Base-by-base conservation (phyloP, 2,797 vertebrate species). In the Callimico goeldii region DNA sequence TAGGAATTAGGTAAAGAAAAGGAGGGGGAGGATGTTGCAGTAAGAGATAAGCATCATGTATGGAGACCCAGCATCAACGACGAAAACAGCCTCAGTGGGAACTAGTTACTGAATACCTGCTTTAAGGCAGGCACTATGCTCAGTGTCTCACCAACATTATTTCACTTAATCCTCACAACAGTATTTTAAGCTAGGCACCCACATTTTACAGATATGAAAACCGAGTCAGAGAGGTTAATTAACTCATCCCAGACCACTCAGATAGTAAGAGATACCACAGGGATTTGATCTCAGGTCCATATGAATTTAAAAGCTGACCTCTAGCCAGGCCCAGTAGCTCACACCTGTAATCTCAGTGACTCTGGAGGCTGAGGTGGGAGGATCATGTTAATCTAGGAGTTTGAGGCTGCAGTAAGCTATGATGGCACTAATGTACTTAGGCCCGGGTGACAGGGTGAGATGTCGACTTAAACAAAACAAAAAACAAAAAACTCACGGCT, bases 201-300 rank as follows among this genome's bases (percentile, higher is more conserved):
- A 22, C 58, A 82, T 64, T 89, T 95, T 93, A 89, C 10, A 75
- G 4, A 24, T 73, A 57, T 24, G 50, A 73, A 97, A 88, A 84
- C n/a, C 70, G 75, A 94, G 36, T 13, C 48, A 58, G 20, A 48
- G n/a, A 79, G 9, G 19, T 84, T 90, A 73, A 57, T 64, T 90
- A 87, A 58, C 33, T 43, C 92, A 4, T 7, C 26, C 20, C 41
- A 61, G 43, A 28, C 33, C 36, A 90, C 43, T 64, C 8, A 73
- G 22, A 36, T 30, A 61, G 22, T 50, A 67, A 72, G 58, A 57
- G 39, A 5, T 39, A 82, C 10, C 22, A 26, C 2, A 15, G 52
- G 48, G 20, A 39, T 86, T 86, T 91, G 76, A 88, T 84, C 67
- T 83, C 26, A 67, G 55, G 33, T 77, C 43, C 36, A 7, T 84